Percentiles rank a stretch among this genome's conserved stretches.
phyloP scores from a whole-genome alignment of 2,113 vertebrate genomes.

The Melanostigma gelatinosum region DNA sequence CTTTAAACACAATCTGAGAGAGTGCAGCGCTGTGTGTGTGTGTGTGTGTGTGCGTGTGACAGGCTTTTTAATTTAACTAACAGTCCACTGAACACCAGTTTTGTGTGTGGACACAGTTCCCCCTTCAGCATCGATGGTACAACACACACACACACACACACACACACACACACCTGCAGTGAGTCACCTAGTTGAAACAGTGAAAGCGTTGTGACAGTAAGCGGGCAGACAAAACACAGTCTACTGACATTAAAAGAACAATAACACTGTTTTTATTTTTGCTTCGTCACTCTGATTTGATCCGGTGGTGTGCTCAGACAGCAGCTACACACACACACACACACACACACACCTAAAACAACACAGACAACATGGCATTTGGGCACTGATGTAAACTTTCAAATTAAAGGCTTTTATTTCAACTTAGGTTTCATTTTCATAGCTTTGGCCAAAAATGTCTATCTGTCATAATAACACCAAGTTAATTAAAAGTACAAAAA shows the following conservation, averaged over 20 bases:
- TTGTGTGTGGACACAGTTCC: slow-evolving; percentile 9
- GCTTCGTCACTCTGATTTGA: slow-evolving; percentile 28
- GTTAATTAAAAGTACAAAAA: background rate
- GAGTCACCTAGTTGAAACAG: slow-evolving; percentile 7
- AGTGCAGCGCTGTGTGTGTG: background rate
- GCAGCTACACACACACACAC: background rate
- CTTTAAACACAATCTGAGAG: slow-evolving; percentile 8
- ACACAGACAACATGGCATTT: background rate
- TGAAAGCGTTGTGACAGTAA: background rate
- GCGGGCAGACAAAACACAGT: slow-evolving; percentile 20
- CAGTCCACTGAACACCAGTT: slow-evolving; percentile 1
- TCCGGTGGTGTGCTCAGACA: background rate
- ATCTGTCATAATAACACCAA: background rate
- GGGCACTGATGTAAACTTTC: background rate
- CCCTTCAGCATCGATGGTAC: slow-evolving; percentile 2
- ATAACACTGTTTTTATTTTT: slow-evolving; percentile 21
- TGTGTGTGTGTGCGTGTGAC: background rate
- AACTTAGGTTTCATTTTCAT: too few species aligned
- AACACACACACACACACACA: background rate
- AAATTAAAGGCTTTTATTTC: background rate
- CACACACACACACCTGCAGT: background rate
- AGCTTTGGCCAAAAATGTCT: background rate
- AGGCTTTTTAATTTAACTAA: background rate
- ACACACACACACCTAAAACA: background rate
- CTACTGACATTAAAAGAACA: slow-evolving; percentile 28